A percentile compares a stretch with the other conserved stretches of the same genome.
These are phyloP conservation scores for Leucoraja erinaceus DNA, from an alignment of 2,113 vertebrate genomes.

Conservation along the genomic window DNA sequence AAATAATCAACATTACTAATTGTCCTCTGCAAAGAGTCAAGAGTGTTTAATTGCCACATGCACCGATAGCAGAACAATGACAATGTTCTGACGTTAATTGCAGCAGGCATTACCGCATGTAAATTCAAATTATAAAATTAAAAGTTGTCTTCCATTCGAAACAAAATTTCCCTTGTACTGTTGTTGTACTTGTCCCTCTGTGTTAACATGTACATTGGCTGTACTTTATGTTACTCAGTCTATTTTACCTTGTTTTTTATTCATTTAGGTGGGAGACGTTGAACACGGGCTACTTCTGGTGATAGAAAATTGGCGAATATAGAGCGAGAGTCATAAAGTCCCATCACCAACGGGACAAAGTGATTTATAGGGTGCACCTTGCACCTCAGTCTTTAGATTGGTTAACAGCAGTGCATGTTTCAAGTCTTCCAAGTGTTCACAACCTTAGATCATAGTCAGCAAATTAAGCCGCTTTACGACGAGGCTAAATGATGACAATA, in stretches of 20 bases:
- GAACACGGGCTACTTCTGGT: background rate
- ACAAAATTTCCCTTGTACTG: background rate
- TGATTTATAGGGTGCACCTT: background rate
- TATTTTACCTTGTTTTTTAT: background rate
- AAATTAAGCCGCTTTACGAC: background rate
- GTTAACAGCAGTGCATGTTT: background rate
- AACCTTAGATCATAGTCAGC: background rate
- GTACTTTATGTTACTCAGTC: background rate
- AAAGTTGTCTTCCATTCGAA: background rate
- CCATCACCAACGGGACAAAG: no score
- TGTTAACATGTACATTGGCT: no score
- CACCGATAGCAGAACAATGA: background rate
- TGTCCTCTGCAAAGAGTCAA: no score
- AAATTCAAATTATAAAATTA: background rate
- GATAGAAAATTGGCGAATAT: background rate
- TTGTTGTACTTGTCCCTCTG: background rate
- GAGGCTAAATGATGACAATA: background rate
- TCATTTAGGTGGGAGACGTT: background rate
- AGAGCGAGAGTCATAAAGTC: background rate
- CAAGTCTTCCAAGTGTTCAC: background rate
- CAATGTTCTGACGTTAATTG: no score
- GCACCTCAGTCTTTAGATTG: no score
- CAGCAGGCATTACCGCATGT: no score
- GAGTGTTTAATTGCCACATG: background rate
- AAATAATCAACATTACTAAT: no score